Evolutionary conservation across 1,140 invertebrate genomes (phyloP), one percentile per base, ranked within the genome.

Genomic region (Agrilus planipennis): DNA sequence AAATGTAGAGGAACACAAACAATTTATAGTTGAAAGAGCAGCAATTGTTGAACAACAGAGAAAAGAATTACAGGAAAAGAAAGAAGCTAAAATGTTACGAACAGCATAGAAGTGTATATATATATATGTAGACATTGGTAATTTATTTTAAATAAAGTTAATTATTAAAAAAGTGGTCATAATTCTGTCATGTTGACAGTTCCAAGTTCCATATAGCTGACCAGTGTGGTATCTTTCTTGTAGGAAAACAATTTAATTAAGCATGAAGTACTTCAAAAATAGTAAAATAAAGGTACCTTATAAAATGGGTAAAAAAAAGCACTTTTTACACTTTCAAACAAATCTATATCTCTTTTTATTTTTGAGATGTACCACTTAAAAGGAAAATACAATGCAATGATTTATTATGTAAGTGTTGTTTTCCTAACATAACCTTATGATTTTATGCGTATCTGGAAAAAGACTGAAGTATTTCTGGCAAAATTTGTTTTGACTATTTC

Each of bases 81-180:
- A 82, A 65, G 87, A 94, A 70, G 83, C 89, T 1, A 96, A 95
- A 72, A 77, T 97, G 75, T 75, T 96, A 41, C 72, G 92, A 67
- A 86, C 81, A 40, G 72, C 53, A 42, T 75, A 69, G 27, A 17
- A n/a, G 4, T 18, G 3, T 34, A 4, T 6, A 52, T 28, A 23
- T 30, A 36, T 6, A 36, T 36, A n/a, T 27, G 23, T 27, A 12
- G 7, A 12, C 12, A 27, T 27, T 27, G 7, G 23, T 27, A 27
- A 12, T 27, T 27, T 27, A 9, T 27, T 7, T 27, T 27, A 27
- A 9, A 27, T 7, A 27, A 27, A n/a, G n/a, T n/a, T n/a, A n/a
- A n/a, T n/a, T n/a, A n/a, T n/a, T n/a, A n/a, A n/a, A n/a, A n/a
- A n/a, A n/a, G n/a, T n/a, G n/a, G n/a, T n/a, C n/a, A n/a, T n/a